Conservation (phyloP, 2,797 vertebrate species). For the Anas capensis region DNA sequence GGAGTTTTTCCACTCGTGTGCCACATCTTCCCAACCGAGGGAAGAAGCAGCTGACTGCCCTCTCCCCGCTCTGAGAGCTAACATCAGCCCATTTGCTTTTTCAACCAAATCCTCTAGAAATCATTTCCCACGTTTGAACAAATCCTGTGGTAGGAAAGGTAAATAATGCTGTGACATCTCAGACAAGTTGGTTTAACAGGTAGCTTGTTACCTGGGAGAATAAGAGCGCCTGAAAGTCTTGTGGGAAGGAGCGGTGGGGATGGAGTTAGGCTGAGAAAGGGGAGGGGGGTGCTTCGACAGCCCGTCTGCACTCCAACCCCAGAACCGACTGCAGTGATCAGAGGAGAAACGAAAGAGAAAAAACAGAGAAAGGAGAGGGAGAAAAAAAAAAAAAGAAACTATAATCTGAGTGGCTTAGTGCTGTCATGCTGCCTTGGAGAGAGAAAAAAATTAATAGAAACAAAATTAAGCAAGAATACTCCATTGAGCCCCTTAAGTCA, state of each 20-base stretch:
- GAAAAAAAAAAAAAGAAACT: slow-evolving; percentile 82
- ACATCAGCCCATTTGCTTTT: neutral
- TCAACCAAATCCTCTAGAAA: neutral
- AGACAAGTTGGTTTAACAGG: slow-evolving; percentile 79
- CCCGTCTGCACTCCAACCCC: slow-evolving; percentile 97
- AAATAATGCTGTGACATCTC: slow-evolving; percentile 85
- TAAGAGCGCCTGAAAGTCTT: slow-evolving; percentile 95
- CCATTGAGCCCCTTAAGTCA: slow-evolving; percentile 20
- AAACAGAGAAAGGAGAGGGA: slow-evolving; percentile 60
- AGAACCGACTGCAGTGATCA: slow-evolving; percentile 92
- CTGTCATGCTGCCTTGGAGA: slow-evolving; percentile 75
- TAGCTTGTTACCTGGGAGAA: slow-evolving; percentile 95
- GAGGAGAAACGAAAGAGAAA: slow-evolving; percentile 75
- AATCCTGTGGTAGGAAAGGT: slow-evolving; percentile 26
- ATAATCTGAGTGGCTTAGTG: slow-evolving; percentile 82
- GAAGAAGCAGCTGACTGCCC: neutral
- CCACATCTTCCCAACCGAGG: neutral
- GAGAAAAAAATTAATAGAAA: slow-evolving; percentile 79
- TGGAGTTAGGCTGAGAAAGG: slow-evolving; percentile 92
- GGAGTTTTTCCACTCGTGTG: neutral
- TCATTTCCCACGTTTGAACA: neutral
- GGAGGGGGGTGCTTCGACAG: slow-evolving; percentile 92
- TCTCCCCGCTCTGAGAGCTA: neutral
- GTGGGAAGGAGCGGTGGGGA: slow-evolving; percentile 92
- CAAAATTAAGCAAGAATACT: slow-evolving; percentile 76